A percentile compares a stretch with the other conserved stretches of the same genome.
Evolutionary conservation across 2,797 vertebrate genomes (phyloP).

Genomic region (Brotula barbata): DNA sequence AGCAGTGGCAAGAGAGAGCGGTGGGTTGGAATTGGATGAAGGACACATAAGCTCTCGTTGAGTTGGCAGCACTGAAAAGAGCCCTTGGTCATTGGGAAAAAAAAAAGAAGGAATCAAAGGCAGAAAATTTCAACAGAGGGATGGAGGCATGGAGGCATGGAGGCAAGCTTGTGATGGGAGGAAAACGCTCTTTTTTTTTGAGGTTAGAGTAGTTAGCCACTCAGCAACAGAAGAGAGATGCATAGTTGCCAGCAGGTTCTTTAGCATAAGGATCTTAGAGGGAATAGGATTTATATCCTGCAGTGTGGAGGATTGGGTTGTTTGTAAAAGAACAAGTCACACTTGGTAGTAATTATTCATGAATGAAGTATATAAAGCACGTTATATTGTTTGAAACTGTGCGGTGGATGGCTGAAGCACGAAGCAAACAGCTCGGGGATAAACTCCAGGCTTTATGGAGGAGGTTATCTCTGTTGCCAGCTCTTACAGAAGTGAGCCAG

Average conservation of each 20-base stretch:
- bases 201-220: conserved; percentile 64
- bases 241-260: conserved; percentile 66
- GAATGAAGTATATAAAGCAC: too few species aligned
- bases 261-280: conserved; percentile 60
- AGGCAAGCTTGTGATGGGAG: conserved; percentile 62
- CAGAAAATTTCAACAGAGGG: conserved; percentile 68
- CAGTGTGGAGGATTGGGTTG: conserved; percentile 50
- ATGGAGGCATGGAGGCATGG: conserved; percentile 62
- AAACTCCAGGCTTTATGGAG: conserved; percentile 43
- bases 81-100: conserved; percentile 71
- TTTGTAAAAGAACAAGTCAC: too few species aligned
- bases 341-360: too few species aligned
- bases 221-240: conserved; percentile 56
- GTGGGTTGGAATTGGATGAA: conserved; percentile 72
- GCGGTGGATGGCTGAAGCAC: too few species aligned
- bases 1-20: conserved; percentile 42
- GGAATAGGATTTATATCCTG: conserved; percentile 60
- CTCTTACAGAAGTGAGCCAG: conserved; percentile 50
- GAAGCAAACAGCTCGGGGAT: conserved; percentile 47
- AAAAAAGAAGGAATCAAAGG: conserved; percentile 70
- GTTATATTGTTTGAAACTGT: too few species aligned
- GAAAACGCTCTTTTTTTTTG: conserved; percentile 50
- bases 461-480: conserved; percentile 59
- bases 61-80: conserved; percentile 73
- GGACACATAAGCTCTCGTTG: conserved; percentile 70